Base-by-base conservation (phyloP, 2,888 invertebrate species). In the Gandaritis pyraliata region DNA sequence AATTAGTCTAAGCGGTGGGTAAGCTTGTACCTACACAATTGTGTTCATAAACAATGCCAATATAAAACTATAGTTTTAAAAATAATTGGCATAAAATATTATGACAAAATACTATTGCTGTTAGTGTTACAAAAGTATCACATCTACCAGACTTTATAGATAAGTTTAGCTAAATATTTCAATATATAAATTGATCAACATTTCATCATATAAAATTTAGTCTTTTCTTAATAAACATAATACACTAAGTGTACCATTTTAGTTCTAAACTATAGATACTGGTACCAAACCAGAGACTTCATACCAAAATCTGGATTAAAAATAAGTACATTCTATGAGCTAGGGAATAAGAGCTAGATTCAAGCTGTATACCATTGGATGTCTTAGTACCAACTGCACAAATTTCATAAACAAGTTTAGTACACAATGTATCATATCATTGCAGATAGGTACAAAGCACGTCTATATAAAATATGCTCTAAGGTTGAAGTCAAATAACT, bases 301-400 rank as follows among this genome's bases (percentile, higher is more conserved):
- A 60, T 64, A 68, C 58, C 56, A 54, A 68, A 59, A 67, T 66
- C 68, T 67, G 55, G 46, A 51, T 57, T 39, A 58, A 47, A 50
- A 66, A 72, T 80, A 80, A 80, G 79, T 80, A 79, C 79, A 76
- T 69, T 68, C 71, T 78, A 79, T 80, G 75, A 80, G 75, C 79
- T 80, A 76, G 29, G 10, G 56, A 58, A 10, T 33, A 33, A 33
- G 8, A 33, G 33, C 33, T 33, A 8, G 15, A 15, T 15, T 33
- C 16, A 45, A 45, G 43, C 33, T 52, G 16, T 23, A 45, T 30
- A 43, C 16, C 3, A 16, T 43, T 16, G 16, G 10, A 16, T 43
- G 3, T 43, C 16, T 43, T 8, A 43, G 11, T 38, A 5, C 33
- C 11, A n/a, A 11, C 43, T 43, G 8, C 16, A 4, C 8, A 8